Evolutionary conservation across 2,888 invertebrate genomes (phyloP).

Genomic region (Latrodectus hesperus): DNA sequence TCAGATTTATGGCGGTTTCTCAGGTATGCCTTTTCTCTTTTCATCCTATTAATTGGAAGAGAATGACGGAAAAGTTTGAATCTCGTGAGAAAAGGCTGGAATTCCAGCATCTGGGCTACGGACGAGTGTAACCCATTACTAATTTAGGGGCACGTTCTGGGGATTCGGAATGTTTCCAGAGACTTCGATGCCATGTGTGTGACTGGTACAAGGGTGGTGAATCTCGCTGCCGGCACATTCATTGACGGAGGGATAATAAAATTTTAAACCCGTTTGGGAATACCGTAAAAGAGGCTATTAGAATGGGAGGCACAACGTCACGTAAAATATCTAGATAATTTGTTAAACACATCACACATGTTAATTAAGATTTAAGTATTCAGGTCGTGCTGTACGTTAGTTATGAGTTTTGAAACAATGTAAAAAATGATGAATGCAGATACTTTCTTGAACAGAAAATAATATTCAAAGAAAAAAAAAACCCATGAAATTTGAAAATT

Average conservation of each 20-base stretch:
- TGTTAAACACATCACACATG: not conserved
- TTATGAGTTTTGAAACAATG: too few species aligned
- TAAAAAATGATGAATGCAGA: too few species aligned
- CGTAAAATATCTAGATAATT: not conserved
- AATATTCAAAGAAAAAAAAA: too few species aligned
- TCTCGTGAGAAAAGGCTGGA: slow-evolving; percentile 1
- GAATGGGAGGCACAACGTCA: not conserved
- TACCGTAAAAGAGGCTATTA: not conserved
- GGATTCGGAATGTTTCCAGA: not conserved
- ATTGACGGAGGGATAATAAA: not conserved
- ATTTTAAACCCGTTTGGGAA: not conserved
- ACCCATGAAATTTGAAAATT: too few species aligned
- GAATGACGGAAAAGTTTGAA: slow-evolving; percentile 8
- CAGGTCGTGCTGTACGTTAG: not conserved
- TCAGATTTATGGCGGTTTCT: not conserved
- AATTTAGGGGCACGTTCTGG: not conserved
- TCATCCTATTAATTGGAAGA: slow-evolving; percentile 31
- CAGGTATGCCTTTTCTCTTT: not conserved
- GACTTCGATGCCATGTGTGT: not conserved
- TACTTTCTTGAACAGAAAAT: too few species aligned
- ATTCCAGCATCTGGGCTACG: not conserved
- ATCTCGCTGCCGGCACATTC: not conserved
- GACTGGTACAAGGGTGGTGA: not conserved
- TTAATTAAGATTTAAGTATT: not conserved
- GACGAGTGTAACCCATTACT: not conserved